Percentiles rank a stretch among this genome's conserved stretches.
Evolutionary conservation across 2,888 invertebrate species (phyloP).

Genomic region (Papilio demoleus): DNA sequence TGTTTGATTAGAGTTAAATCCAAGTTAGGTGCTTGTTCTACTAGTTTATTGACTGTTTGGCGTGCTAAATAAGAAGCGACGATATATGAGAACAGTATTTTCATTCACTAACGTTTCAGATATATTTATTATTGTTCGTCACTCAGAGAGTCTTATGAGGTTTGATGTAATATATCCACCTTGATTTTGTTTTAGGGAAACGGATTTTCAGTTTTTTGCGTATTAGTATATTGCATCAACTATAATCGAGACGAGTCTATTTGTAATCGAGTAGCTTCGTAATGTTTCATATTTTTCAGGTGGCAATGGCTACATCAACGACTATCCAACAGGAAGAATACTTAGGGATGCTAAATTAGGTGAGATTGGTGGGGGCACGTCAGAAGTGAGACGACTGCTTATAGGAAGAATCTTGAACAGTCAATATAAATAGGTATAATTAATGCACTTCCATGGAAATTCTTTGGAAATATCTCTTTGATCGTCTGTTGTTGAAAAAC

Average conservation of each 20-base stretch:
- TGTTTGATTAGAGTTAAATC: too few relatives aligned
- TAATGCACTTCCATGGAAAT: not conserved
- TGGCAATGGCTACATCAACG: slow-evolving; percentile 99
- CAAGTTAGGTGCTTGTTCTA: too few relatives aligned
- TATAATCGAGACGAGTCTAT: not conserved
- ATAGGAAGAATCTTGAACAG: slow-evolving; percentile 94
- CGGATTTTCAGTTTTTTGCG: too few relatives aligned
- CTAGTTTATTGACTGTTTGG: too few relatives aligned
- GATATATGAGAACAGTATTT: too few relatives aligned
- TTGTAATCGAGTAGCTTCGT: not conserved
- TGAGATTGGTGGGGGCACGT: slow-evolving; percentile 99
- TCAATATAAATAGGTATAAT: slow-evolving; percentile 86
- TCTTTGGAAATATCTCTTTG: not conserved
- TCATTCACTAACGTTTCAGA: too few relatives aligned
- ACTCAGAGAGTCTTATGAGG: too few relatives aligned
- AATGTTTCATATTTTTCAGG: slow-evolving; percentile 81
- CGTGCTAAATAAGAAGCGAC: too few relatives aligned
- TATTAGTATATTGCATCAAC: too few relatives aligned
- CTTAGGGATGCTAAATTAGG: slow-evolving; percentile 98
- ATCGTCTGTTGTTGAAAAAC: not conserved
- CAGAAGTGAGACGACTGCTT: slow-evolving; percentile 95
- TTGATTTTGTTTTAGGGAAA: too few relatives aligned
- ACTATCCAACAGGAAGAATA: slow-evolving; percentile 96
- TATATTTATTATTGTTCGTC: too few relatives aligned
- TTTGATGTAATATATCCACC: too few relatives aligned